These are phyloP conservation scores for Vulpes vulpes DNA, from an alignment of 2,113 vertebrate genomes.

Conservation along the genomic window DNA sequence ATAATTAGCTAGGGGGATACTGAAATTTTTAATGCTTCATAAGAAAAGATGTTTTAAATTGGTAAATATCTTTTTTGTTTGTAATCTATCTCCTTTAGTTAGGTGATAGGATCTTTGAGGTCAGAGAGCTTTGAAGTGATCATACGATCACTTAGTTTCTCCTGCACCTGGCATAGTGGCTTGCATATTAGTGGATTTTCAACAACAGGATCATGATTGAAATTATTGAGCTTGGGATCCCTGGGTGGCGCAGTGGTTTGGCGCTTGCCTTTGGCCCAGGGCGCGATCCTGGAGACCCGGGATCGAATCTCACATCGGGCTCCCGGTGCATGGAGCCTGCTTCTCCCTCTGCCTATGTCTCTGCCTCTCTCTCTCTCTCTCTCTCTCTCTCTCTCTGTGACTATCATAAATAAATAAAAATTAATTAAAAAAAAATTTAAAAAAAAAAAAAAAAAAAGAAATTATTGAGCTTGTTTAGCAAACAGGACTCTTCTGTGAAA, in stretches of 20 bases:
- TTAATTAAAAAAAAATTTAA: too few species aligned
- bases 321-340: too few species aligned
- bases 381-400: too few species aligned
- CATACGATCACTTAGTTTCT: background rate
- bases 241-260: too few species aligned
- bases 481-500: background rate
- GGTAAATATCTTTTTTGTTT: background rate
- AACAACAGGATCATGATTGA: background rate
- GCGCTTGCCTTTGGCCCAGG: too few species aligned
- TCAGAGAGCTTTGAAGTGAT: background rate
- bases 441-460: too few species aligned
- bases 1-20: background rate
- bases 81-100: background rate
- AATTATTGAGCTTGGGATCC: background rate
- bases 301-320: too few species aligned
- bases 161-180: background rate
- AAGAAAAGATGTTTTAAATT: background rate
- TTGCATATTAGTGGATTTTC: background rate
- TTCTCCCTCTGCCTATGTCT: too few species aligned
- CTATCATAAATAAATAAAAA: too few species aligned
- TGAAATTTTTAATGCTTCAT: conserved; percentile 5
- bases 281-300: too few species aligned
- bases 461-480: background rate
- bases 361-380: too few species aligned
- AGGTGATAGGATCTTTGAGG: background rate